A percentile compares a stretch with the other conserved stretches of the same genome.
Evolutionary conservation across 2,113 vertebrate genomes (phyloP).

Genomic region (Tenebrosternarchus preto): DNA sequence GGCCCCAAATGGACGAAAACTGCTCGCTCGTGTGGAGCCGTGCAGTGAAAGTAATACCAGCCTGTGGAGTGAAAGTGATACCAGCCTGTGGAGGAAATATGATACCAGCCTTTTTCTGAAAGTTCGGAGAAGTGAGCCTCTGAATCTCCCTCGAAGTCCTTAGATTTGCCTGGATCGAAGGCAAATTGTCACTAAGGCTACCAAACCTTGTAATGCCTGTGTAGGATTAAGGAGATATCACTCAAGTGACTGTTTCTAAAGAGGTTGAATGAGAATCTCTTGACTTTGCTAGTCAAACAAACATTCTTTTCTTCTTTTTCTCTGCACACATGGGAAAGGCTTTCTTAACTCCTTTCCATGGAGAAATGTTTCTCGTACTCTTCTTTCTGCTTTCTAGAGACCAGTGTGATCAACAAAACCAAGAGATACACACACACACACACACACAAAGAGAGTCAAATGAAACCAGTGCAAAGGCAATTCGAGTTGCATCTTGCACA

Average conservation of each 20-base stretch:
- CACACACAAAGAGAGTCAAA: not conserved
- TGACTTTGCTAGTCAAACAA: conserved; percentile 19
- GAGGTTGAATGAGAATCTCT: conserved; percentile 21
- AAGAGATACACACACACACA: not conserved
- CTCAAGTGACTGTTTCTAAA: conserved; percentile 6
- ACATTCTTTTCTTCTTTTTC: not conserved
- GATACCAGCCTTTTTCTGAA: conserved; percentile 41
- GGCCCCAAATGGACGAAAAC: conserved; percentile 33
- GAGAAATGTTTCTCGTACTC: not conserved
- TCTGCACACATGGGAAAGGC: not conserved
- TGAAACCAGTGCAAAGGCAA: not conserved
- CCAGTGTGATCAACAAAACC: not conserved
- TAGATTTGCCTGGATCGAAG: not conserved
- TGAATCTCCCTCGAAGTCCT: not conserved
- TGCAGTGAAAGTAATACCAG: conserved; percentile 42
- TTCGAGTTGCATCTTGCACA: not conserved
- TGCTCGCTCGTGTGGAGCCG: conserved; percentile 41
- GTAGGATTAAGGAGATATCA: not conserved
- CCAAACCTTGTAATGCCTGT: not conserved
- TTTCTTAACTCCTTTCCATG: not conserved
- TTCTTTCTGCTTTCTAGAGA: not conserved
- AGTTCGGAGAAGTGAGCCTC: conserved; percentile 5
- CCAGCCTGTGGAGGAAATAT: conserved; percentile 36
- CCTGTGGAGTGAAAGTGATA: conserved; percentile 44
- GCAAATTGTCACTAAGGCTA: not conserved